Evolutionary conservation across 2,888 invertebrate genomes (phyloP), one percentile per base, ranked within the genome.

Genomic region (Cheilosia variabilis): DNA sequence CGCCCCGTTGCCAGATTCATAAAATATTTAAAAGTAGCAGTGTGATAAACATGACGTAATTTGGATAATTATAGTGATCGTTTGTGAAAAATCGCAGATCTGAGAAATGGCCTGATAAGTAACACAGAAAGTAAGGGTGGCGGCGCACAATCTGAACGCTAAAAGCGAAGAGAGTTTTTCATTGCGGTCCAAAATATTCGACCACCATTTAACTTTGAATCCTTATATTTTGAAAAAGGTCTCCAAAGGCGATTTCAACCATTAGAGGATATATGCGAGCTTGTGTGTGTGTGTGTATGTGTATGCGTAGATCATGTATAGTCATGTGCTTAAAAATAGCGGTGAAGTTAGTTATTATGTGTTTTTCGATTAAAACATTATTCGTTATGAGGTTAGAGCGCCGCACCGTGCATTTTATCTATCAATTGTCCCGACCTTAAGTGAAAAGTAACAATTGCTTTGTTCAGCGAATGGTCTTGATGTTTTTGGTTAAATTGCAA

Each of bases 11-110:
- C 78, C 69, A 68, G 50, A 69, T 73, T 79, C 37, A 78, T 75
- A 76, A 73, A 73, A 69, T 66, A 73, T 73, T 73, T 72, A 19
- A 73, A 60, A 79, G 68, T 66, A 71, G 68, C 80, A 76, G 55
- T 69, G 71, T 69, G 80, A 80, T 71, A 80, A 55, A 71, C 43
- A 75, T 84, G 84, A 84, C 79, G 75, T 79, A 84, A 80, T 83
- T 69, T 53, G 63, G 52, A 78, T 78, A 78, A 83, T 73, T 73
- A 68, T 80, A 80, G 75, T 73, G 58, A 69, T 65, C 71, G 65
- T 58, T 66, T 75, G 55, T 69, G 68, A 69, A 65, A 71, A 63
- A 58, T 79, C 63, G 73, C 78, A 73, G 50, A 72, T 65, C 50
- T 37, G 58, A 66, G 43, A 55, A 57, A 72, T 68, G 43, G 45